Evolutionary conservation across 2,113 vertebrate species (phyloP).

Genomic region (Potamarius usumacintae): DNA sequence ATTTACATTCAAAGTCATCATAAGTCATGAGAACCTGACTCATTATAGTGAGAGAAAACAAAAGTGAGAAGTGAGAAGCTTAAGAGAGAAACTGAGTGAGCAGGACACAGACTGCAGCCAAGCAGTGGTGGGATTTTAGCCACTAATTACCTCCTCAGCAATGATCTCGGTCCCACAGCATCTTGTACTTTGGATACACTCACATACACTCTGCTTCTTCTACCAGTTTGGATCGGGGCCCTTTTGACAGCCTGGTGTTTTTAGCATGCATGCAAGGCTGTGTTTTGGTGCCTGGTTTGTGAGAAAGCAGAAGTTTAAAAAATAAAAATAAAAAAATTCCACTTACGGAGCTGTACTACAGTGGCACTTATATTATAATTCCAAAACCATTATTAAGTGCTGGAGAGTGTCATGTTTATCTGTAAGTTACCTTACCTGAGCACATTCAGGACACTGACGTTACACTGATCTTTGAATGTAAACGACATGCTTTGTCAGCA

Average conservation of each 20-base stretch:
- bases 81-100: constrained; percentile 12
- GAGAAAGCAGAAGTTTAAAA: constrained; percentile 29
- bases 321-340: neutral
- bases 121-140: constrained; percentile 41
- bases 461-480: neutral
- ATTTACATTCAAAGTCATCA: constrained; percentile 44
- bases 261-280: constrained; percentile 22
- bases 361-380: neutral
- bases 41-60: constrained; percentile 43
- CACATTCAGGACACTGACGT: neutral
- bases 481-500: neutral
- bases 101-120: neutral
- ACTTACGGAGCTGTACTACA: constrained; percentile 14
- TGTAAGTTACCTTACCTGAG: neutral
- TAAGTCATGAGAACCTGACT: constrained; percentile 59
- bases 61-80: constrained; percentile 46
- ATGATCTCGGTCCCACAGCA: constrained; percentile 30
- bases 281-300: constrained; percentile 34
- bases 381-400: neutral
- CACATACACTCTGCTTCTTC: constrained; percentile 15
- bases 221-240: constrained; percentile 39
- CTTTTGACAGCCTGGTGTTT: constrained; percentile 30
- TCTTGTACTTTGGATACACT: constrained; percentile 40
- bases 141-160: constrained; percentile 35
- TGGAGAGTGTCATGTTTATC: neutral